Evolutionary conservation across 1,140 invertebrate genomes (phyloP).

Genomic region (Drosophila albomicans): DNA sequence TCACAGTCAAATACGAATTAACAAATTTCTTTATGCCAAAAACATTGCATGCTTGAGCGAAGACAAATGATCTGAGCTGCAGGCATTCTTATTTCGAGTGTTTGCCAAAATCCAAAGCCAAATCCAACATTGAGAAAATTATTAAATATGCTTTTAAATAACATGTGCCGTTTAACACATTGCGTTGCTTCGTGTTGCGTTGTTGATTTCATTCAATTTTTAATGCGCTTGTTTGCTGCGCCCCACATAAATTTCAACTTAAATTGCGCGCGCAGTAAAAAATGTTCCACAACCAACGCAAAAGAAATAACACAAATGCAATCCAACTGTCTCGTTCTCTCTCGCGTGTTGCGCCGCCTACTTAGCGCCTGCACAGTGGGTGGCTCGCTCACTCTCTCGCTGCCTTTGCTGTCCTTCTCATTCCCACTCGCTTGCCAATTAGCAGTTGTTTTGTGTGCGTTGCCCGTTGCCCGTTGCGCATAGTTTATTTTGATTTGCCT

Average conservation of each 20-base stretch:
- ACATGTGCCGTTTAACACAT: constrained; percentile 83
- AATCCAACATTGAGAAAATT: constrained; percentile 58
- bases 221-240: constrained; percentile 50
- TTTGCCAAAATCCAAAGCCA: constrained; percentile 1
- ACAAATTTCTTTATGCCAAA: constrained; percentile 77
- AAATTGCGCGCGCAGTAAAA: constrained; percentile 79
- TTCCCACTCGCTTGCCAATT: constrained; percentile 64
- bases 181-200: constrained; percentile 49
- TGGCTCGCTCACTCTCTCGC: constrained; percentile 44
- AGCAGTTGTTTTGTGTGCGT: constrained; percentile 42
- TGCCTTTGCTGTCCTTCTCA: not conserved
- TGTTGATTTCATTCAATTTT: constrained; percentile 51
- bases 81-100: not conserved
- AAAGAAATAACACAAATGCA: constrained; percentile 13
- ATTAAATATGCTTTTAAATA: constrained; percentile 78
- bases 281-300: constrained; percentile 27
- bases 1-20: constrained; percentile 67
- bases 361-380: constrained; percentile 68
- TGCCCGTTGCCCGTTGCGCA: constrained; percentile 50
- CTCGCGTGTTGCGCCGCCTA: constrained; percentile 59
- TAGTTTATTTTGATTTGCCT: constrained; percentile 78
- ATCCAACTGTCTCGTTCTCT: not conserved
- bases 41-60: constrained; percentile 76
- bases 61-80: constrained; percentile 73
- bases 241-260: constrained; percentile 77